Evolutionary conservation across 2,888 invertebrate genomes (phyloP), one percentile per base, ranked within the genome.

Genomic region (Pseudococcus viburni): DNA sequence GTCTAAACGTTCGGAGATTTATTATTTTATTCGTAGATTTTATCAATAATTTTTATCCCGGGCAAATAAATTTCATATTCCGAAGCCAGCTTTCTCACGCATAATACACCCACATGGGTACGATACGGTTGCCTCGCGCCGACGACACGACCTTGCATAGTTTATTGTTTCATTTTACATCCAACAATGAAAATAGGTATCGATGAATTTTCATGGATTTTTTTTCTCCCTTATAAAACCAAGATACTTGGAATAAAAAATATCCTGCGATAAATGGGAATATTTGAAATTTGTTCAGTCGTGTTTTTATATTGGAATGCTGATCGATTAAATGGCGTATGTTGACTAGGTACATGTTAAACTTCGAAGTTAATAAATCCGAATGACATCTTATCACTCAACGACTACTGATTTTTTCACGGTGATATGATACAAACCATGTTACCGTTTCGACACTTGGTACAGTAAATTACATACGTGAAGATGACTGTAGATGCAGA

Each of bases 21-120:
- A 80, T 42, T 80, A 80, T 80, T 19, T 80, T 17, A 80, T 80
- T 80, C n/a, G 7, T 42, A 80, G 80, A 80, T 80, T 80, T 80
- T 80, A 80, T 80, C 80, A 46, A 80, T 80, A 46, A 46, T 80
- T 42, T 80, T 80, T 46, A 80, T 80, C 80, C 80, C 80, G 80
- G 80, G 39, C 80, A 80, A 80, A 80, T 80, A 80, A 80, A 46
- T 80, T 42, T 42, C 33, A 80, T 80, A 80, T 42, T 42, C 80
- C 9, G 17, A 80, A 46, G 42, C 42, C 5, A 80, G 80, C 42
- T 80, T 80, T 80, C 80, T 80, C 80, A 80, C 80, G 80, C 42
- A 80, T 42, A 80, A 80, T 80, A 39, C 80, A 80, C 80, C 80
- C 80, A 80, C 73, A 64, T 46, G 0, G 26, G 26, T 5, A 59